These are phyloP conservation scores for Cotesia chilonis DNA, from an alignment of 1,140 invertebrate genomes.

Conservation along the genomic window DNA sequence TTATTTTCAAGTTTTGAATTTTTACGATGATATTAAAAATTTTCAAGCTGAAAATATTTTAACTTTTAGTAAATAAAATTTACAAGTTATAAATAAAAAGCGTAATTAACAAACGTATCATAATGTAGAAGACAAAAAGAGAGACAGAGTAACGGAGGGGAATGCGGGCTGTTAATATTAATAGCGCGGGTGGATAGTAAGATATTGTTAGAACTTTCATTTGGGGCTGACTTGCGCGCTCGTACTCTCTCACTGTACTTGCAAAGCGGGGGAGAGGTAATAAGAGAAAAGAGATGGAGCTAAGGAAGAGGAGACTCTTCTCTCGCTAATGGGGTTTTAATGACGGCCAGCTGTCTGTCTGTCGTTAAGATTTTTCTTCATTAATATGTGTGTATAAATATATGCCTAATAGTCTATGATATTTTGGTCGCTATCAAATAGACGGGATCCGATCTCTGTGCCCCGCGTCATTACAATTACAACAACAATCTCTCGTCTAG, in stretches of 20 bases:
- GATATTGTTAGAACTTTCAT: conserved; percentile 62
- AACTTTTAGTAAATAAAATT: not conserved
- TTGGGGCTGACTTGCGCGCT: conserved; percentile 51
- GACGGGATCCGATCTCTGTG: too few species aligned
- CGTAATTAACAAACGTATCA: not conserved
- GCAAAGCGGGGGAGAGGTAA: conserved; percentile 1
- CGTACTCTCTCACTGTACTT: not conserved
- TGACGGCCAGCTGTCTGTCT: conserved; percentile 66
- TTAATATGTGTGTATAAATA: conserved; percentile 32
- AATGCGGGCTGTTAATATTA: conserved; percentile 54
- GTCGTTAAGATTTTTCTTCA: conserved; percentile 40
- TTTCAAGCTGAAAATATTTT: not conserved
- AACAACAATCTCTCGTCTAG: too few species aligned
- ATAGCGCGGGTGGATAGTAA: conserved; percentile 62
- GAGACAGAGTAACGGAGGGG: not conserved
- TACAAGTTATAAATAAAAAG: not conserved
- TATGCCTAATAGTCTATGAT: not conserved
- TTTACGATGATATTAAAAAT: too few species aligned
- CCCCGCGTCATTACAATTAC: too few species aligned
- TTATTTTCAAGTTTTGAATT: not conserved
- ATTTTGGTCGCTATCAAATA: too few species aligned
- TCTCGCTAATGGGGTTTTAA: conserved; percentile 66
- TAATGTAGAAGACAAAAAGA: not conserved
- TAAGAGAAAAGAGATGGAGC: conserved; percentile 27
- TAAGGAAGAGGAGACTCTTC: conserved; percentile 46